phyloP scores from a whole-genome alignment of 2,888 invertebrate genomes.

The Hartigia nigra region DNA sequence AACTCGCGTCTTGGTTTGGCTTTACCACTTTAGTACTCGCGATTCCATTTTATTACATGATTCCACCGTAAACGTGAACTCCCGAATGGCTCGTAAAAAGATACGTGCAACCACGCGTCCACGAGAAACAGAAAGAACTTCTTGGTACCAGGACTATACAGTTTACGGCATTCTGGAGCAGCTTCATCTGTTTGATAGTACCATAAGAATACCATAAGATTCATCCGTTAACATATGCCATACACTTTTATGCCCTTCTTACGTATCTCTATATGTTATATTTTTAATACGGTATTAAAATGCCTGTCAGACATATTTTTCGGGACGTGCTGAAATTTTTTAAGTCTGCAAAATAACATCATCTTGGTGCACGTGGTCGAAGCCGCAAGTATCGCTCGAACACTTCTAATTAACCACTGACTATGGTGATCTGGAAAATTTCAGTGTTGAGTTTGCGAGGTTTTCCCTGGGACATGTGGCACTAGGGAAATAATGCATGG shows the following conservation, averaged over 20 bases:
- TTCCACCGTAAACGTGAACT: constrained; percentile 39
- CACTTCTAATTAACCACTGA: constrained; percentile 40
- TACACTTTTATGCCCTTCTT: not conserved
- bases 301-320: not conserved
- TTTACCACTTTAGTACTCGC: constrained; percentile 27
- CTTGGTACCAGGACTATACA: not conserved
- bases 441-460: constrained; percentile 17
- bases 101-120: constrained; percentile 25
- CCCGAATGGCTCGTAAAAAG: constrained; percentile 35
- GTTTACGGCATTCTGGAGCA: not conserved
- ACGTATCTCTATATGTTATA: not conserved
- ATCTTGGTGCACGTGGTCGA: constrained; percentile 17
- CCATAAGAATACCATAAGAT: not conserved
- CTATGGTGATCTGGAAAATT: constrained; percentile 41
- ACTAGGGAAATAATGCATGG: not conserved
- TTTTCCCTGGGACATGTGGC: not conserved
- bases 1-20: not conserved
- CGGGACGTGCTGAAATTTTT: not conserved
- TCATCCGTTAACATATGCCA: not conserved
- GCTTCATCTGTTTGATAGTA: constrained; percentile 16
- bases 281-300: not conserved
- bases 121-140: not conserved
- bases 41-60: constrained; percentile 46
- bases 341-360: constrained; percentile 12
- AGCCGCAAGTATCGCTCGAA: constrained; percentile 31